Evolutionary conservation across 2,888 invertebrate species (phyloP).

Genomic region (Callosobruchus maculatus): DNA sequence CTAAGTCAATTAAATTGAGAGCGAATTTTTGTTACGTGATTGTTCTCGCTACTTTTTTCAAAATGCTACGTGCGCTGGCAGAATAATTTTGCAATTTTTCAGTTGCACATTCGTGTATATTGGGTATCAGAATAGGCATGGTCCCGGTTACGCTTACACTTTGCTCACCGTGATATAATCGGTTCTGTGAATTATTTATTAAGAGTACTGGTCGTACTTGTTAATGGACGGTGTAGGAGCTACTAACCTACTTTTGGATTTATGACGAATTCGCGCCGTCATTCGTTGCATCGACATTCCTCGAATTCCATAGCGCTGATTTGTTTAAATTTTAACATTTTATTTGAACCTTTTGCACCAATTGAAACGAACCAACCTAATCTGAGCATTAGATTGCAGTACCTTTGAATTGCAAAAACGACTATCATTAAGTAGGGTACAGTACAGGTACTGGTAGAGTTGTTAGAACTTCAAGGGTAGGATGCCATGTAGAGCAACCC

Average conservation of each 20-base stretch:
- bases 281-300: not conserved
- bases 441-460: no score
- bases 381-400: no score
- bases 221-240: not conserved
- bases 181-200: not conserved
- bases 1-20: not conserved
- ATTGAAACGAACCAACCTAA: no score
- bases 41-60: not conserved
- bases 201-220: not conserved
- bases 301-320: not conserved
- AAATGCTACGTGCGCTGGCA: not conserved
- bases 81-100: not conserved
- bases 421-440: no score
- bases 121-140: not conserved
- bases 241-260: not conserved
- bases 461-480: no score
- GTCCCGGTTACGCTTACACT: not conserved
- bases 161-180: not conserved
- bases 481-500: no score
- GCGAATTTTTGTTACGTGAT: not conserved
- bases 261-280: not conserved
- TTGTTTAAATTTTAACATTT: not conserved
- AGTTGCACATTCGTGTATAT: not conserved
- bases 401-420: no score
- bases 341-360: no score